These are phyloP conservation scores for Strigamia maritima DNA, from an alignment of 2,888 invertebrate genomes.

Conservation along the genomic window DNA sequence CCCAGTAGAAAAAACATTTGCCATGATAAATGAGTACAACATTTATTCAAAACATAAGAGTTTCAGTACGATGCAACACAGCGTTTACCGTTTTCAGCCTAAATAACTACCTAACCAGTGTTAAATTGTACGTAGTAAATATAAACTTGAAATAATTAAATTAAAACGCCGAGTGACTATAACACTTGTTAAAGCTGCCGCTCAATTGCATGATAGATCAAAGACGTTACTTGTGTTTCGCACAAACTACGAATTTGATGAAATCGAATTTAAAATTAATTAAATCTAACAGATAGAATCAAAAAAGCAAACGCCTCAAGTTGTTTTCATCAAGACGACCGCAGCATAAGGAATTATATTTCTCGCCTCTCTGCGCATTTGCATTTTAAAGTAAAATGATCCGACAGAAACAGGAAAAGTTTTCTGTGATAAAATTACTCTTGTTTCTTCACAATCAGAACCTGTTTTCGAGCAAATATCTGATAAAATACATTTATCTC, in stretches of 20 bases:
- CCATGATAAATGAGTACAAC: too few relatives aligned
- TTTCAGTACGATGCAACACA: too few relatives aligned
- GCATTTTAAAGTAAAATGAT: neutral
- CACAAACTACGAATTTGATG: neutral
- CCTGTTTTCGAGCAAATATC: neutral
- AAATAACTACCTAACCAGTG: too few relatives aligned
- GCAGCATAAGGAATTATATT: slow-evolving; percentile 14
- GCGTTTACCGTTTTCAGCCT: too few relatives aligned
- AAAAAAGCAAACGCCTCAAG: neutral
- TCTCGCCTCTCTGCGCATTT: neutral
- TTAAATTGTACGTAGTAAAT: too few relatives aligned
- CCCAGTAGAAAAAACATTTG: neutral
- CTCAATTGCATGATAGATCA: neutral
- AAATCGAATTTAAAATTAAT: neutral
- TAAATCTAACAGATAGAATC: neutral
- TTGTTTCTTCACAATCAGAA: neutral
- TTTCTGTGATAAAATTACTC: neutral
- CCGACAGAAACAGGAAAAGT: neutral
- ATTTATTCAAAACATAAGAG: too few relatives aligned
- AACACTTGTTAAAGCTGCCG: neutral
- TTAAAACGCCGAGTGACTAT: neutral
- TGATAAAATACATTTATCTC: neutral
- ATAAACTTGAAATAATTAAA: neutral
- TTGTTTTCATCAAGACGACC: slow-evolving; percentile 5
- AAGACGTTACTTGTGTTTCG: neutral